Conservation (phyloP, 2,888 invertebrate species). For the Metopia argyrocephala region DNA sequence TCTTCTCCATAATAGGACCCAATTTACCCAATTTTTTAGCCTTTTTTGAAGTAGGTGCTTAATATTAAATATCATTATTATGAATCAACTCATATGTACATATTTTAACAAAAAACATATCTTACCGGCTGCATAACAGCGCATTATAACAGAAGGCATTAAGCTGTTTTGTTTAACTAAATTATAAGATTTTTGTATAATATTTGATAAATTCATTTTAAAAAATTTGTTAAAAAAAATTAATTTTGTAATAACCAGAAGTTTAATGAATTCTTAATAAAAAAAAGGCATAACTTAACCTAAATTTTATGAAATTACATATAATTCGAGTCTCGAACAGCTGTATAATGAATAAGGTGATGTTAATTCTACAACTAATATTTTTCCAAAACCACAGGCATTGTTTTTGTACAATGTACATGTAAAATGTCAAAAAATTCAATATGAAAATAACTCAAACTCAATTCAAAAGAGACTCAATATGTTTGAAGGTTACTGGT, state of each 20-base stretch:
- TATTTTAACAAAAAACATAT: background rate
- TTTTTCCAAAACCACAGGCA: too few species aligned
- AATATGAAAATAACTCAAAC: too few species aligned
- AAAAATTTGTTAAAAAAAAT: constrained; percentile 9
- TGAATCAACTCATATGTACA: background rate
- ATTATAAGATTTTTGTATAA: constrained; percentile 12
- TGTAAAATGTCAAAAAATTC: too few species aligned
- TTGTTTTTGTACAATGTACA: too few species aligned
- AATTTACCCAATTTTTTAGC: constrained; percentile 81
- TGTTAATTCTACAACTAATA: too few species aligned
- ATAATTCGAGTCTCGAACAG: constrained; percentile 34
- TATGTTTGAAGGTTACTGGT: too few species aligned
- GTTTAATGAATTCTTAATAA: background rate
- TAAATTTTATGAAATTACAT: constrained; percentile 39
- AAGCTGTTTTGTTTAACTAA: constrained; percentile 27
- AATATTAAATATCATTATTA: background rate
- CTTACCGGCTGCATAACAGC: constrained; percentile 44
- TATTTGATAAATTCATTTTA: constrained; percentile 46
- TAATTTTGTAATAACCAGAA: background rate
- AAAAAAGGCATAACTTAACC: constrained; percentile 36
- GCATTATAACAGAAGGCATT: background rate
- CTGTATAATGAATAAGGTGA: constrained; percentile 9
- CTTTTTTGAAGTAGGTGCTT: constrained; percentile 36
- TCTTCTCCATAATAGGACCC: constrained; percentile 84
- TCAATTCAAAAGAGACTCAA: too few species aligned